These are phyloP conservation scores for Saccopteryx bilineata DNA, from an alignment of 2,113 vertebrate species.

Conservation along the genomic window DNA sequence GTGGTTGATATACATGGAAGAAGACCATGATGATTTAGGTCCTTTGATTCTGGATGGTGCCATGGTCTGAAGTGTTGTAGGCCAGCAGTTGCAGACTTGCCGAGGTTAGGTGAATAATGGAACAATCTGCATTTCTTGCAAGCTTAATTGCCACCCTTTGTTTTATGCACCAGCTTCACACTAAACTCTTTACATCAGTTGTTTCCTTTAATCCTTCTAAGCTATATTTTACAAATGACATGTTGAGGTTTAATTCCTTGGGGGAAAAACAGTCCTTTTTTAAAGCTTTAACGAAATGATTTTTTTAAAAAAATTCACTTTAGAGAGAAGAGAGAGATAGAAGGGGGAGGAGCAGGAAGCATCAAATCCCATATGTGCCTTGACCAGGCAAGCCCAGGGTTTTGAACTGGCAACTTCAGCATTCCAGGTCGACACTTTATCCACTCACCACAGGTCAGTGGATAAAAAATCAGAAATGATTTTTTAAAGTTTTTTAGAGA, in stretches of 20 bases:
- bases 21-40: background rate
- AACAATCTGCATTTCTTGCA: background rate
- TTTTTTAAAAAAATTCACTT: no score
- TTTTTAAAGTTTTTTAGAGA: no score
- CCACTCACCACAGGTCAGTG: no score
- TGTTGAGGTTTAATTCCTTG: slow-evolving; percentile 10
- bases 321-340: no score
- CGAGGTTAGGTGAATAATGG: background rate
- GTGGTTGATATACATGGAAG: background rate
- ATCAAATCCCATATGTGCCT: no score
- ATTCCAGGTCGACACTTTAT: no score
- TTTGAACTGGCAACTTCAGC: no score
- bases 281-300: background rate
- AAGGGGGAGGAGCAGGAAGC: no score
- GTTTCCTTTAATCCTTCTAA: background rate
- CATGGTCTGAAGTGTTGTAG: background rate
- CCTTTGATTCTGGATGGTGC: background rate
- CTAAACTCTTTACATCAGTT: background rate
- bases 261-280: background rate
- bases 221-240: background rate
- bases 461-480: no score
- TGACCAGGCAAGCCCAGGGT: no score
- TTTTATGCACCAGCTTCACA: background rate
- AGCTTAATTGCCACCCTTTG: background rate
- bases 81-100: background rate